Evolutionary conservation across 2,113 vertebrate genomes (phyloP), one percentile per base, ranked within the genome.

Genomic region (Raja brachyura): DNA sequence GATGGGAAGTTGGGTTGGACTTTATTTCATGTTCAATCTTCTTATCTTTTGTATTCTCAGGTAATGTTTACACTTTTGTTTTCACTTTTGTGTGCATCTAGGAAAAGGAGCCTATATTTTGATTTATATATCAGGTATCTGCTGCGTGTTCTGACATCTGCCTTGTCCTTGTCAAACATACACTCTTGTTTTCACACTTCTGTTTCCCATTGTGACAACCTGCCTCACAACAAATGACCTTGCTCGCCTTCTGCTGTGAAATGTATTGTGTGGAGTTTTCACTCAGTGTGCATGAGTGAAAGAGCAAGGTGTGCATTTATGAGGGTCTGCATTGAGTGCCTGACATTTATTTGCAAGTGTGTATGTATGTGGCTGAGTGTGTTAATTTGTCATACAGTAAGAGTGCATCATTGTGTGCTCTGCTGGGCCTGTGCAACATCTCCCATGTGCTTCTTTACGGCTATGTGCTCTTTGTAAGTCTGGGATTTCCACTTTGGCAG

Each of bases 71-170:
- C 33, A 73, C 39, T 92, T 48, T 54, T 92, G 18, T 78, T 95
- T 95, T 94, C 94, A 88, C 31, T 95, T 95, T 96, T 96, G 96
- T 96, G 97, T 97, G 97, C 97, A 96, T 96, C 97, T 97, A 98
- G 97, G 97, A 98, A 97, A 96, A 97, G 97, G 96, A 98, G 97
- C 96, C 97, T 98, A 95, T 97, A 98, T 97, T 98, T 98, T 97
- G 97, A 98, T 97, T 98, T 98, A 97, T 98, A 98, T 96, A 98
- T 97, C 97, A 97, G 97, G 97, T 98, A 98, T 97, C 96, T 96
- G 94, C 96, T 94, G 93, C 94, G 94, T 94, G 68, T 92, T 31
- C 33, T 5, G 8, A 90, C 33, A 74, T 7, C n/a, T 5, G 86
- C 48, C 86, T 59, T 90, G 61, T 90, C 86, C 59, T 33, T 31